phyloP scores from a whole-genome alignment of 2,797 vertebrate species.

The Leuciscus waleckii region DNA sequence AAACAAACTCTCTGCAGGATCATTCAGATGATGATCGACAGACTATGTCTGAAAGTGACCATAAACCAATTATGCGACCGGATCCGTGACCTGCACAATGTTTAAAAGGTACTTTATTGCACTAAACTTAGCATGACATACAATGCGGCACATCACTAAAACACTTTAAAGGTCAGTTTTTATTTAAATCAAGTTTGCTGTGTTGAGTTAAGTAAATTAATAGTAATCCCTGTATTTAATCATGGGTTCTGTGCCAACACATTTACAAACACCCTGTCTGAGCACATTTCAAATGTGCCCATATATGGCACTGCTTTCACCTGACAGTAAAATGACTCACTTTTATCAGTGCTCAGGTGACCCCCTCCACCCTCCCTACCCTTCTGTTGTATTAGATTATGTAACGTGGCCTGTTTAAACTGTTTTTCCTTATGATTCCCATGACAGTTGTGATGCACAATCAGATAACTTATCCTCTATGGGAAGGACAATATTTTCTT shows the following conservation, averaged over 20 bases:
- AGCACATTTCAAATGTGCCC: neutral
- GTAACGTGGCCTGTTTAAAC: neutral
- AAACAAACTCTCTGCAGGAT: neutral
- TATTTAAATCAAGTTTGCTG: constrained; percentile 1
- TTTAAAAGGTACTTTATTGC: neutral
- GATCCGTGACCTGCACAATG: neutral
- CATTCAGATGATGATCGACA: neutral
- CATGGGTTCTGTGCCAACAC: neutral
- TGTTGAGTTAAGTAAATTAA: neutral
- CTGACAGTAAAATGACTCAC: constrained; percentile 22
- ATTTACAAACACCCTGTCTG: neutral
- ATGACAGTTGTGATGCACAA: neutral
- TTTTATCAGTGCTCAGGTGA: constrained; percentile 22
- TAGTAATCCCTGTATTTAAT: neutral
- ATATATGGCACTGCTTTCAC: constrained; percentile 6
- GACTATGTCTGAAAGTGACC: neutral
- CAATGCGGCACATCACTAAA: neutral
- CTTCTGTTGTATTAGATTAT: neutral
- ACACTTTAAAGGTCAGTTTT: neutral
- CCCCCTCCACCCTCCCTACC: neutral
- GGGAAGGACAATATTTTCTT: neutral
- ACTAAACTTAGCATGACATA: neutral
- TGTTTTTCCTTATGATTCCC: neutral
- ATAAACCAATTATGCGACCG: neutral
- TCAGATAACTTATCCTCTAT: neutral